Evolutionary conservation across 1,140 invertebrate genomes (phyloP), one percentile per base, ranked within the genome.

Genomic region (Penaeus chinensis): DNA sequence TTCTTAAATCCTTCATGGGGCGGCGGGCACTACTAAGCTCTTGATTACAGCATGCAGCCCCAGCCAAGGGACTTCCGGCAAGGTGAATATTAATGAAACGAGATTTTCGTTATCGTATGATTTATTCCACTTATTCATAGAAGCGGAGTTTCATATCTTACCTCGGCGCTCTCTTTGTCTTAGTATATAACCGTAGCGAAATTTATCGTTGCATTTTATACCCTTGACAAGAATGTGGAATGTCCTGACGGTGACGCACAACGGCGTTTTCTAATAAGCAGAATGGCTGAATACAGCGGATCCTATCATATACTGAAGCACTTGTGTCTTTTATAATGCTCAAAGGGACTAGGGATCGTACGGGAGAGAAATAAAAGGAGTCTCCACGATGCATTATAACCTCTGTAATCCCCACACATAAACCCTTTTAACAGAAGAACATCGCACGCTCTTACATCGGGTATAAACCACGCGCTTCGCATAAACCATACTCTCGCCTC

Each of bases 1-100:
- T 87, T 87, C 85, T 87, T 87, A 87, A 87, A 87, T 87, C 85
- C 85, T 87, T 87, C 85, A 87, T 69, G 42, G 42, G n/a, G 20
- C 54, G 37, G 37, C 82, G 82, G 74, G 63, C 47, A 47, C 60
- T 69, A 47, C 60, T 69, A 81, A 87, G 66, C 79, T 69, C 66
- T 42, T 77, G 79, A 87, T 87, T 87, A 82, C 78, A 74, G 66
- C 54, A 16, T 54, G 54, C 54, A 54, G 54, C 54, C 54, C 54
- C 54, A 13, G 54, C 54, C 54, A 54, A 54, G 54, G 54, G 54
- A 54, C 54, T 54, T 54, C 54, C 54, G 54, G 54, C 54, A 54
- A 54, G 54, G 54, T 54, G 54, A 54, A 54, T 54, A 54, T 54
- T 54, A 54, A 54, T 54, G 54, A 54, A 54, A 54, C 54, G 54